phyloP scores from a whole-genome alignment of 2,113 vertebrate genomes.

The Clinocottus analis region DNA sequence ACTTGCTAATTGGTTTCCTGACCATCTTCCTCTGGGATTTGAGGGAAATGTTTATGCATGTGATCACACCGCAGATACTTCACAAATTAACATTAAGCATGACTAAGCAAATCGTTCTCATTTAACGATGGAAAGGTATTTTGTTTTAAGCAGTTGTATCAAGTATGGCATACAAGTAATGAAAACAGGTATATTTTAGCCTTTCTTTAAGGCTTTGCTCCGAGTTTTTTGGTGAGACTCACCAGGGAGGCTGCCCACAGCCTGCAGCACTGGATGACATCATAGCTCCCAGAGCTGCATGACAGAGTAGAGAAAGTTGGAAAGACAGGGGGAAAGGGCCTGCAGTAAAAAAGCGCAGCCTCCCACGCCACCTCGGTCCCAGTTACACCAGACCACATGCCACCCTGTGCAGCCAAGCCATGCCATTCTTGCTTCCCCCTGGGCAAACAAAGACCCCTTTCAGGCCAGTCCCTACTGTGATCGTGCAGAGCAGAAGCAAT shows the following conservation, averaged over 20 bases:
- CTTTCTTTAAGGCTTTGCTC: conserved; percentile 21
- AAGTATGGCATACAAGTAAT: not conserved
- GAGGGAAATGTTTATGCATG: conserved; percentile 25
- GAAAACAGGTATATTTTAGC: not conserved
- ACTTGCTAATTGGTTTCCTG: conserved; percentile 47
- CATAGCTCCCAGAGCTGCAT: conserved; percentile 47
- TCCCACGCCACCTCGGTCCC: conserved; percentile 57
- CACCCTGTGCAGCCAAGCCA: conserved; percentile 65
- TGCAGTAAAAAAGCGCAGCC: conserved; percentile 48
- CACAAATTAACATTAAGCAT: conserved; percentile 1
- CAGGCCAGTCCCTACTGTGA: conserved; percentile 67
- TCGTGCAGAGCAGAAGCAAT: conserved; percentile 79
- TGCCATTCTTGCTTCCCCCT: conserved; percentile 58
- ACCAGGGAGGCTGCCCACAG: conserved; percentile 22
- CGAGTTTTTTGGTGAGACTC: not conserved
- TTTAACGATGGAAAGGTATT: conserved; percentile 4
- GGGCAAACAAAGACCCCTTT: conserved; percentile 79
- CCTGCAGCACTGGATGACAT: conserved; percentile 52
- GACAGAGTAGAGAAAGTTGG: conserved; percentile 45
- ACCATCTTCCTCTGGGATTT: conserved; percentile 29
- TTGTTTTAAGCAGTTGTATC: not conserved
- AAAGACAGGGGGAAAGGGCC: conserved; percentile 35
- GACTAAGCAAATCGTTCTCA: conserved; percentile 29
- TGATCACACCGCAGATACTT: conserved; percentile 17
- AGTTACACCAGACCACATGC: conserved; percentile 68